These are phyloP conservation scores for Cotesia congregata DNA, from an alignment of 2,888 invertebrate genomes.

Conservation along the genomic window DNA sequence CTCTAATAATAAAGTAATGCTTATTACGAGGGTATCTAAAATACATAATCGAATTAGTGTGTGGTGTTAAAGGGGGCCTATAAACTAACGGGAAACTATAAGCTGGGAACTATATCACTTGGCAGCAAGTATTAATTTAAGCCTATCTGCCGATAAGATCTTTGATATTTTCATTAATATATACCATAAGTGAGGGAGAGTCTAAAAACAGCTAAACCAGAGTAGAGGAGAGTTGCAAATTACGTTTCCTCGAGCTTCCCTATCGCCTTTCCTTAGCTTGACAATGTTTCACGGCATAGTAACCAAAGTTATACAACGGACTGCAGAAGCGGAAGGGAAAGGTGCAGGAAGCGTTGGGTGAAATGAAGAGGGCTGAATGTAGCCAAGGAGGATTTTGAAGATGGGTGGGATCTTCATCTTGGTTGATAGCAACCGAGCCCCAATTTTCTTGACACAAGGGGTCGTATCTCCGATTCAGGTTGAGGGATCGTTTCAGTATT, in stretches of 20 bases:
- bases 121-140: not conserved
- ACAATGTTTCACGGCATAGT: not conserved
- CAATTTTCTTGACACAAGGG: constrained; percentile 49
- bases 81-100: not conserved
- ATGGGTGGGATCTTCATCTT: constrained; percentile 20
- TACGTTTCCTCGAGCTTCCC: constrained; percentile 44
- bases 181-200: constrained; percentile 31
- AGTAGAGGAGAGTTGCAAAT: constrained; percentile 48
- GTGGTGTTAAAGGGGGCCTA: not conserved
- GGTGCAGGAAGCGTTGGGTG: not conserved
- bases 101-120: not conserved
- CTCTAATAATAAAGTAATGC: no score
- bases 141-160: not conserved
- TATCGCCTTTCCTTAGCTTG: not conserved
- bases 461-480: constrained; percentile 33
- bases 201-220: constrained; percentile 33
- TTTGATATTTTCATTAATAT: constrained; percentile 1
- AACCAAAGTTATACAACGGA: not conserved
- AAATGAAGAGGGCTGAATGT: not conserved
- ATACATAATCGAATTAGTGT: not conserved
- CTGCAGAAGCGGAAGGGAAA: not conserved
- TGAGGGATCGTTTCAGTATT: constrained; percentile 17
- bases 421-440: constrained; percentile 45
- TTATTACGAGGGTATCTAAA: not conserved
- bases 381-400: constrained; percentile 9